Evolutionary conservation across 2,888 invertebrate species (phyloP).

Genomic region (Rhamnusium bicolor): DNA sequence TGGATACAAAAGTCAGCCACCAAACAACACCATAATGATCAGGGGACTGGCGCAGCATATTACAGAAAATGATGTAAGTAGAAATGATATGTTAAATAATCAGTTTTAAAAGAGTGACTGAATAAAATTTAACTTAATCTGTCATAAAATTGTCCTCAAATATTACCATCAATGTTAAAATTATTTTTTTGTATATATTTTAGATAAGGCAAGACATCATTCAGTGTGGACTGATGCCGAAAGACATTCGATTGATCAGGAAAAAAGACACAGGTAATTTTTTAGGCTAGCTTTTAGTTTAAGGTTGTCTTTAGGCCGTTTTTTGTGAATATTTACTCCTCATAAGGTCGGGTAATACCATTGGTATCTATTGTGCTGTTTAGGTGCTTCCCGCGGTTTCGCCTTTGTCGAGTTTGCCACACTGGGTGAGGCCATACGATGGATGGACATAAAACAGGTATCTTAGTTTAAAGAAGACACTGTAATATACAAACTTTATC

Average conservation of each 20-base stretch:
- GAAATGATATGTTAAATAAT: no score
- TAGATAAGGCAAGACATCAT: constrained; percentile 86
- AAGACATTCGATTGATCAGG: constrained; percentile 87
- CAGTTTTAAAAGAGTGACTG: no score
- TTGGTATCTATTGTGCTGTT: constrained; percentile 77
- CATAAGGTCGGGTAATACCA: constrained; percentile 69
- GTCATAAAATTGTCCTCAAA: no score
- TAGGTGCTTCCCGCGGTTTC: constrained; percentile 92
- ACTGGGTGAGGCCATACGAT: constrained; percentile 88
- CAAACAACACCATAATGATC: constrained; percentile 82
- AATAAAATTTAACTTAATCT: no score
- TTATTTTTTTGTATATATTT: constrained; percentile 61
- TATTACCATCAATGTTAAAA: no score
- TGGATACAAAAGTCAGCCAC: constrained; percentile 71
- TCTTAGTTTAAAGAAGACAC: constrained; percentile 67
- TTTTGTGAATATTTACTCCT: constrained; percentile 74
- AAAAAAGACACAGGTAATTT: constrained; percentile 87
- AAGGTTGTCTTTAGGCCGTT: constrained; percentile 70
- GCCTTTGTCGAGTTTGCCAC: constrained; percentile 95
- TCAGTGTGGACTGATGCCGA: constrained; percentile 82
- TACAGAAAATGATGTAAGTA: constrained; percentile 83
- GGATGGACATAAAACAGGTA: constrained; percentile 95
- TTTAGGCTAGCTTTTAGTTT: constrained; percentile 51
- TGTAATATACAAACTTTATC: constrained; percentile 47
- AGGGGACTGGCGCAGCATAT: constrained; percentile 83